phyloP scores from a whole-genome alignment of 2,888 invertebrate genomes.

The Cephus nigrinus region DNA sequence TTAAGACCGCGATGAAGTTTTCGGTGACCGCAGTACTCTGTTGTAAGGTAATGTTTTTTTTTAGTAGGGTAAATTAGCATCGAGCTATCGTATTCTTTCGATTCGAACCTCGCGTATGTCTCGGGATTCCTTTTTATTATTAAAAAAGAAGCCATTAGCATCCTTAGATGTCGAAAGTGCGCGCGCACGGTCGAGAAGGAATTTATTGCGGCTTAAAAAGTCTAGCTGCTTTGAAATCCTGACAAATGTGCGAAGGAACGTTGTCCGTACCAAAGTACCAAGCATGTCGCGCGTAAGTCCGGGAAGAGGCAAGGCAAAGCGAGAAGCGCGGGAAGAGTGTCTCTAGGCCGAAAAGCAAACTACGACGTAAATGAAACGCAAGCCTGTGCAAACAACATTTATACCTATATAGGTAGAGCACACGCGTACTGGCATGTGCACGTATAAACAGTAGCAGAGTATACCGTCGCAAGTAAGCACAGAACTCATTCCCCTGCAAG shows the following conservation, averaged over 20 bases:
- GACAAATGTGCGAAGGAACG: conserved; percentile 70
- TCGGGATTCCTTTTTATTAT: neutral
- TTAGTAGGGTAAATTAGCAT: neutral
- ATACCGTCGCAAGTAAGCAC: neutral
- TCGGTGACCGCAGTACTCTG: neutral
- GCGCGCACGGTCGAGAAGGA: conserved; percentile 39
- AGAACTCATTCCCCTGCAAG: neutral
- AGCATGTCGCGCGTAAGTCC: neutral
- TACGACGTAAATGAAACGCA: conserved; percentile 38
- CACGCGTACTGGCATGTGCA: neutral
- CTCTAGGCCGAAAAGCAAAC: conserved; percentile 63
- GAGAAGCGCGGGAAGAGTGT: conserved; percentile 37
- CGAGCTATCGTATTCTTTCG: conserved; percentile 25
- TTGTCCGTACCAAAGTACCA: conserved; percentile 24
- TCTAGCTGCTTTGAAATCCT: conserved; percentile 76
- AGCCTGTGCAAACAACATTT: conserved; percentile 42
- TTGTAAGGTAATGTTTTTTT: neutral
- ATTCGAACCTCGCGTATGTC: conserved; percentile 25
- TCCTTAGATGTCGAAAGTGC: conserved; percentile 1
- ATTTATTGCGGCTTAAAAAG: conserved; percentile 68
- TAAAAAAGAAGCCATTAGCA: neutral
- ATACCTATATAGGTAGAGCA: neutral
- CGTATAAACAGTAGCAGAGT: neutral
- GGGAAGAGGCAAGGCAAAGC: neutral
- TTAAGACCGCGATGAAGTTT: neutral